Conservation (phyloP, 2,888 invertebrate species). For the Prosopocoilus inquinatus region DNA sequence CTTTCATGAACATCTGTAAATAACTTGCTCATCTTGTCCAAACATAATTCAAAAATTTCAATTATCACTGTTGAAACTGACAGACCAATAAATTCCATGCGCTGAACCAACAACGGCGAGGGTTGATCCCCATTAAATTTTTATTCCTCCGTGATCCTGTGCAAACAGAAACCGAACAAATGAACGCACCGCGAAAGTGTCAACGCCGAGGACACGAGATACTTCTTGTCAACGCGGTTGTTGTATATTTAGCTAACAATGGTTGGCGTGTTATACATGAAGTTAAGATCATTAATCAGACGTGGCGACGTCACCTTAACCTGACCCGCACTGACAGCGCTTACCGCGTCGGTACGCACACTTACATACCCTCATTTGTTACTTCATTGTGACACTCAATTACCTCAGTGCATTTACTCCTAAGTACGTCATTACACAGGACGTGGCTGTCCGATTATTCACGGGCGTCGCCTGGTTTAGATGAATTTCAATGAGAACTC, state of each 20-base stretch:
- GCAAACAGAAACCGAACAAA: background rate
- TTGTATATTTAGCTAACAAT: constrained; percentile 48
- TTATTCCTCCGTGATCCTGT: too few species aligned
- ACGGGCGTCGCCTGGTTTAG: constrained; percentile 2
- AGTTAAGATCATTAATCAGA: constrained; percentile 47
- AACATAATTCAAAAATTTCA: too few species aligned
- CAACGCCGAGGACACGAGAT: constrained; percentile 39
- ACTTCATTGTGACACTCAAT: constrained; percentile 39
- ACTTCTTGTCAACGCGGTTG: constrained; percentile 41
- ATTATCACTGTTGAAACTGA: too few species aligned
- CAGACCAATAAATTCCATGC: too few species aligned
- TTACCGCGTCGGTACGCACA: constrained; percentile 15
- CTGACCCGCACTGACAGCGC: constrained; percentile 18
- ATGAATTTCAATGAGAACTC: constrained; percentile 9
- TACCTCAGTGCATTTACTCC: constrained; percentile 31
- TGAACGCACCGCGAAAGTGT: constrained; percentile 31
- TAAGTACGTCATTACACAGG: constrained; percentile 21
- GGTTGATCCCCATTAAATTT: too few species aligned
- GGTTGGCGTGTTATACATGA: constrained; percentile 46
- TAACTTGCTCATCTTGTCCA: too few species aligned
- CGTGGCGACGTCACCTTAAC: constrained; percentile 36
- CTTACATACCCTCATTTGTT: constrained; percentile 36
- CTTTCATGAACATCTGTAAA: too few species aligned
- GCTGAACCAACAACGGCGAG: too few species aligned
- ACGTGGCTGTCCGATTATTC: constrained; percentile 4